Base-by-base conservation (phyloP, 2,888 invertebrate species). In the Ectobius pallidus region DNA sequence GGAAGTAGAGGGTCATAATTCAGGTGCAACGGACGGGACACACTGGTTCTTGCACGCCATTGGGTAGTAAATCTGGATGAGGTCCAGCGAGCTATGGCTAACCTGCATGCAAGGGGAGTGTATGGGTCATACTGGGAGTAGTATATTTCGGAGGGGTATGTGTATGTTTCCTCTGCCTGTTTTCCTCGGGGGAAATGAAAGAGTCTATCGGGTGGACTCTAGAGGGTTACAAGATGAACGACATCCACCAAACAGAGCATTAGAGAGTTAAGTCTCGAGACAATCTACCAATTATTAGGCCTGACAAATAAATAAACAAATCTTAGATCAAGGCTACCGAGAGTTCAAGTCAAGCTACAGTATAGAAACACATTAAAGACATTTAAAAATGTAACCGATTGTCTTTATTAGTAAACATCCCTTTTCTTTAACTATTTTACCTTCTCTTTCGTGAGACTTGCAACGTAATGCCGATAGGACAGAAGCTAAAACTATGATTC, bases 21-120 rank as follows among this genome's bases (percentile, higher is more conserved):
- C 65, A 46, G 65, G 27, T 27, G 30, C 27, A 44, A 20, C 18
- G 30, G 27, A 58, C 32, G 58, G 46, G 65, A 65, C 46, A 65
- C 46, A 63, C 18, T 22, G 42, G 34, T 32, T 42, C 22, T 30
- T 65, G 65, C 65, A 65, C 65, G 65, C 65, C 44, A 65, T 65
- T 65, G 65, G 44, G 27, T 34, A 65, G 27, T 65, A 65, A 65
- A 65, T 65, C 65, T 65, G 46, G n/a, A 18, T 27, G 7, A 16
- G 14, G 22, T 18, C 22, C 1, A 3, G 22, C 27, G 46, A 65
- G 46, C 44, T 46, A 44, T 65, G 30, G 46, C 46, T 18, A 44
- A n/a, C 18, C 65, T 46, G 27, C 65, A 65, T 65, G 65, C 44
- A 46, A 58, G 32, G 58, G 58, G 55, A 2, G 55, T 55, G 27